Evolutionary conservation across 2,113 vertebrate species (phyloP).

Genomic region (Colistium nudipinnis): DNA sequence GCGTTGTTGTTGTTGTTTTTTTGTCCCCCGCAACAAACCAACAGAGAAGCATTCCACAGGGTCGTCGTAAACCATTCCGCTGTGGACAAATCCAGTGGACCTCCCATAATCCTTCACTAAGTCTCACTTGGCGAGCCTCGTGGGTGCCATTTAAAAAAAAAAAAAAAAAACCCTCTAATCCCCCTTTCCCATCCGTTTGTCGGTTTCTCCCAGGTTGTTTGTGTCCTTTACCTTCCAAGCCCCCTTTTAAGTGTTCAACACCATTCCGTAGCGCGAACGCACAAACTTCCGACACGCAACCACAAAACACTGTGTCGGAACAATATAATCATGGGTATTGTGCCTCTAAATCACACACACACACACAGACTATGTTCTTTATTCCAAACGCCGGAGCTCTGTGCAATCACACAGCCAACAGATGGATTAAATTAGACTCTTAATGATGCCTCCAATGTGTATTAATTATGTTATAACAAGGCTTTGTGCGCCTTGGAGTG

Average conservation of each 20-base stretch:
- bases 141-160: constrained; percentile 40
- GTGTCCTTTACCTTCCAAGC: not conserved
- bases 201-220: constrained; percentile 14
- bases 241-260: constrained; percentile 5
- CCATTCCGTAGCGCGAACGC: not conserved
- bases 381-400: constrained; percentile 19
- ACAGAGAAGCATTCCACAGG: not conserved
- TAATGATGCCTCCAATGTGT: constrained; percentile 50
- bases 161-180: constrained; percentile 47
- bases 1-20: too few relatives aligned
- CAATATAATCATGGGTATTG: constrained; percentile 26
- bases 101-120: constrained; percentile 46
- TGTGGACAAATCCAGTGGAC: constrained; percentile 40
- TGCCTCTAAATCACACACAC: constrained; percentile 33
- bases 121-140: constrained; percentile 19
- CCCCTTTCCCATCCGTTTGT: constrained; percentile 42
- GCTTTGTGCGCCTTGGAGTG: constrained; percentile 42
- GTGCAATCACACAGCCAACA: constrained; percentile 43
- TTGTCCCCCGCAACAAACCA: too few relatives aligned
- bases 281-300: constrained; percentile 1
- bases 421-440: constrained; percentile 54
- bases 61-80: not conserved
- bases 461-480: constrained; percentile 51
- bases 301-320: not conserved
- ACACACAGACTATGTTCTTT: too few relatives aligned